Evolutionary conservation across 2,113 vertebrate species (phyloP).

Genomic region (Alectura lathami): DNA sequence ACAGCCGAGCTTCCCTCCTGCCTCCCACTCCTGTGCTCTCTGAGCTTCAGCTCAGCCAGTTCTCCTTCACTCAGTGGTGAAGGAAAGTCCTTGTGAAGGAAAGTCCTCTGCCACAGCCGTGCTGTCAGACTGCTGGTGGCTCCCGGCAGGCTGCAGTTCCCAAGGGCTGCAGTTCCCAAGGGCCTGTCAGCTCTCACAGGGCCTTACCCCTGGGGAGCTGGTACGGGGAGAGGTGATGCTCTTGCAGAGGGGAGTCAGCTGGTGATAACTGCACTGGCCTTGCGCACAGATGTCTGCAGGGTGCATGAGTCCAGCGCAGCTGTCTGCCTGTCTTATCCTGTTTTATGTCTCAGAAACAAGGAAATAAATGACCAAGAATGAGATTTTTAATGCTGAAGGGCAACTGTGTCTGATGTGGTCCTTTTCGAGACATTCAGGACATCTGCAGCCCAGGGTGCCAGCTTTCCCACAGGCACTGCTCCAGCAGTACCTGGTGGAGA

Average conservation of each 20-base stretch:
- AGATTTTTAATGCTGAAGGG: neutral
- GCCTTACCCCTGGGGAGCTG: neutral
- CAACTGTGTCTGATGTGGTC: fast-evolving
- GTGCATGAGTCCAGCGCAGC: neutral
- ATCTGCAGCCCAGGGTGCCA: fast-evolving
- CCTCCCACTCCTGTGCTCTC: neutral
- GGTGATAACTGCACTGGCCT: neutral
- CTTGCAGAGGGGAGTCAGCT: neutral
- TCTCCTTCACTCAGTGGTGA: fast-evolving
- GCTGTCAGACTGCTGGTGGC: neutral
- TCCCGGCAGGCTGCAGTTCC: neutral
- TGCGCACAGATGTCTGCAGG: neutral
- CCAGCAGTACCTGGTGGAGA: neutral
- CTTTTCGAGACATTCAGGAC: neutral
- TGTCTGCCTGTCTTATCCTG: neutral
- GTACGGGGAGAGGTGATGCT: neutral
- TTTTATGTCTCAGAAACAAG: neutral
- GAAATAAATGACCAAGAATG: neutral
- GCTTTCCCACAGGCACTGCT: fast-evolving
- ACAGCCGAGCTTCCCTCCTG: neutral
- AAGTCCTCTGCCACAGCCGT: neutral
- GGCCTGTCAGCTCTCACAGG: neutral
- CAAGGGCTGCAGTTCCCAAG: neutral
- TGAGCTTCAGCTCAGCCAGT: fast-evolving
- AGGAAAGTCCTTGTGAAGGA: neutral